Conservation (phyloP, 2,113 vertebrate species). For the Arizona elegans region DNA sequence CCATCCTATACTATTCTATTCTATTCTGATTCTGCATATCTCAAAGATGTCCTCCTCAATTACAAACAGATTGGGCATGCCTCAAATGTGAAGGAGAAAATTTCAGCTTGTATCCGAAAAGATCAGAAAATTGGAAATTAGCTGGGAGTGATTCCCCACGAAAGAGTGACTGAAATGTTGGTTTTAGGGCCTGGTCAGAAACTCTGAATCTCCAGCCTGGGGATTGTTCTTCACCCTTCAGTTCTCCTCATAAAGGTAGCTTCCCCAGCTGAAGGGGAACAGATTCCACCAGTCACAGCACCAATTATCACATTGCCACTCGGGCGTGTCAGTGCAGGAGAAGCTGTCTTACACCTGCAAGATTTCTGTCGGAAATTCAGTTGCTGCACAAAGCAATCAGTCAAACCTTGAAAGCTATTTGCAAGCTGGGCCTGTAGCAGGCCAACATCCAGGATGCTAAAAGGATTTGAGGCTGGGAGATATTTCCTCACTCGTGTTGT, state of each 20-base stretch:
- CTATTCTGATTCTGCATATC: too few relatives aligned
- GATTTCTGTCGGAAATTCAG: neutral
- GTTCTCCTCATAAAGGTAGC: neutral
- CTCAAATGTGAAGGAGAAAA: neutral
- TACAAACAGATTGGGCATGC: neutral
- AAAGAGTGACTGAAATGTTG: neutral
- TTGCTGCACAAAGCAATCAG: neutral
- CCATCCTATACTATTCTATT: too few relatives aligned
- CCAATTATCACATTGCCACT: neutral
- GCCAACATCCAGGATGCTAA: neutral
- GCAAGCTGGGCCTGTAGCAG: neutral
- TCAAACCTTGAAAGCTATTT: rapidly evolving
- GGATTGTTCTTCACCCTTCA: neutral
- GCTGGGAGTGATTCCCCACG: too few relatives aligned
- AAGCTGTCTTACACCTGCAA: neutral
- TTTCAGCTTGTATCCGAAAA: neutral
- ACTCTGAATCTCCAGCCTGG: neutral
- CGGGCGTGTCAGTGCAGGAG: neutral
- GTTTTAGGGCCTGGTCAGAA: neutral
- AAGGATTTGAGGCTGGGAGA: rapidly evolving
- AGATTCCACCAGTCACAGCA: neutral
- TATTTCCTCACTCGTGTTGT: too few relatives aligned
- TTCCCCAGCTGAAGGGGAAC: neutral
- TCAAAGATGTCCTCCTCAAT: neutral
- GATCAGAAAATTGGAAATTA: rapidly evolving